A percentile compares a stretch with the other conserved stretches of the same genome.
phyloP scores from a whole-genome alignment of 2,113 vertebrate species.

The Ciconia boyciana region DNA sequence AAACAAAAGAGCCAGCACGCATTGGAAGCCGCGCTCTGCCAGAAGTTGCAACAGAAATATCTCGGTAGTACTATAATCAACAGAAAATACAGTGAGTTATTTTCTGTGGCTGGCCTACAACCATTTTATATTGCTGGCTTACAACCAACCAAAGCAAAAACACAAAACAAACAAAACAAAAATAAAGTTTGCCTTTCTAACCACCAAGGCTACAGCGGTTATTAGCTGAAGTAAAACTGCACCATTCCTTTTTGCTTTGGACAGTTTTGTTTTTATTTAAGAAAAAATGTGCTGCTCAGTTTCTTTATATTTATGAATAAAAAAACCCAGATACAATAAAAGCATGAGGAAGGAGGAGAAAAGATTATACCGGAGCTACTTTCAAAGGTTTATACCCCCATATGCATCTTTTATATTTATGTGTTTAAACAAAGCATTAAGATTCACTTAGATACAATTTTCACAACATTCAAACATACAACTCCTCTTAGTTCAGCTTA shows the following conservation, averaged over 20 bases:
- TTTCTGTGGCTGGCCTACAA: slow-evolving; percentile 31
- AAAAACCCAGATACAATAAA: neutral
- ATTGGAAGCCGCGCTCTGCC: neutral
- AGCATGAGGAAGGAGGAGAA: neutral
- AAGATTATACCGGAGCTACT: neutral
- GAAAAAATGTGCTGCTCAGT: neutral
- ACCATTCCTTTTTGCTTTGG: neutral
- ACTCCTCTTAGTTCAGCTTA: neutral
- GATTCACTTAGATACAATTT: neutral
- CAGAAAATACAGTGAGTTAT: slow-evolving; percentile 13
- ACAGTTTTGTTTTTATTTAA: neutral
- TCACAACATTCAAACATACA: neutral
- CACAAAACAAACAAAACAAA: slow-evolving; percentile 11
- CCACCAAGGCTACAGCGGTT: neutral
- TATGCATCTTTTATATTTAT: neutral
- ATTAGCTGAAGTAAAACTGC: neutral
- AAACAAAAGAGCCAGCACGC: neutral
- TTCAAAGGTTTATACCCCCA: neutral
- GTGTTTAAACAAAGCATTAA: neutral
- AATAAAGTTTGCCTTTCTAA: neutral
- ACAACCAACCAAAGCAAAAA: slow-evolving; percentile 36
- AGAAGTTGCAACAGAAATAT: slow-evolving; percentile 24
- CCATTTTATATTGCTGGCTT: slow-evolving; percentile 7
- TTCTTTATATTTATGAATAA: neutral
- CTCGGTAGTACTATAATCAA: slow-evolving; percentile 44